A percentile compares a stretch with the other conserved stretches of the same genome.
Evolutionary conservation across 2,888 invertebrate species (phyloP).

Genomic region (Stegana nigrithorax): DNA sequence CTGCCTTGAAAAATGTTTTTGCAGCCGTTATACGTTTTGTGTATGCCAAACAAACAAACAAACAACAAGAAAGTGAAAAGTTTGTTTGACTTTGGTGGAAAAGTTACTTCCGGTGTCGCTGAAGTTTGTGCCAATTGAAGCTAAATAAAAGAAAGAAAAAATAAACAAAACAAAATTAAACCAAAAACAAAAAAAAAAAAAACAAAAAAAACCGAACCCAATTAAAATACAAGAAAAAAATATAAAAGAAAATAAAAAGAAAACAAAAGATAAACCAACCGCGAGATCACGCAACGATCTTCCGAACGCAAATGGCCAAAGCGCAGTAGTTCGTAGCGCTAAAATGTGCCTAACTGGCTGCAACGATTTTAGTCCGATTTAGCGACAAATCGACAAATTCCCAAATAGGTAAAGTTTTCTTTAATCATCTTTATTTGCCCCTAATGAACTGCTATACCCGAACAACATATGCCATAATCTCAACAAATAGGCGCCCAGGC

Average conservation of each 20-base stretch:
- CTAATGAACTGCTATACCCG: too few species aligned
- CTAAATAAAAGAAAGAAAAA: neutral
- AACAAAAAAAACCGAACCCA: neutral
- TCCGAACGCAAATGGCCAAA: neutral
- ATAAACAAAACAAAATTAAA: neutral
- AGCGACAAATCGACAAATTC: neutral
- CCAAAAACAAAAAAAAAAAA: neutral
- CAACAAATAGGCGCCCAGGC: neutral
- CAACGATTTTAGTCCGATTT: too few species aligned
- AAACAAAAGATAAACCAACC: neutral
- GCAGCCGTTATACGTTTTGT: neutral
- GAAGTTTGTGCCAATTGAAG: neutral
- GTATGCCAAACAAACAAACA: neutral
- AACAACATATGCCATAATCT: too few species aligned
- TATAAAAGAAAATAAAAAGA: neutral
- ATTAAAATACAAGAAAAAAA: neutral
- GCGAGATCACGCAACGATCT: neutral
- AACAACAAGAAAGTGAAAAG: conserved; percentile 6
- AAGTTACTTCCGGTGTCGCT: neutral
- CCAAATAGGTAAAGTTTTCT: conserved; percentile 53
- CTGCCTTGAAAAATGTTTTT: neutral
- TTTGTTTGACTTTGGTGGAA: neutral
- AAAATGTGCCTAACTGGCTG: too few species aligned
- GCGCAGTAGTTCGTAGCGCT: neutral
- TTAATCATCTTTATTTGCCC: too few species aligned